phyloP scores from a whole-genome alignment of 2,888 invertebrate species.

The Matsumyia berberina region DNA sequence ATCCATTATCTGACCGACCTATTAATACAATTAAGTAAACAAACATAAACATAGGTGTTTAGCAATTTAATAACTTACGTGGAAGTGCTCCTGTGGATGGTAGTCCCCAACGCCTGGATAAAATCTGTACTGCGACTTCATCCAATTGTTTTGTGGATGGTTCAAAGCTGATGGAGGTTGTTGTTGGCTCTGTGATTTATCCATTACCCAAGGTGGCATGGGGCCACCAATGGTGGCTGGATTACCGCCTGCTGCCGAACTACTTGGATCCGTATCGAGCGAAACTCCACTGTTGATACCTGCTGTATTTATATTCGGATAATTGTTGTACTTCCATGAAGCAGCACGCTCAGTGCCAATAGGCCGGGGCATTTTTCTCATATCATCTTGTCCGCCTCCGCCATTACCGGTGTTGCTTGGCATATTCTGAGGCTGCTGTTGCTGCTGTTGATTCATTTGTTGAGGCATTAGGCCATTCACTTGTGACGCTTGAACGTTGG shows the following conservation, averaged over 20 bases:
- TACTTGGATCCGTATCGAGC: slow-evolving; percentile 73
- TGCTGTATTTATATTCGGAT: slow-evolving; percentile 79
- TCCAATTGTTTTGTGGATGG: slow-evolving; percentile 80
- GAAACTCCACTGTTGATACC: slow-evolving; percentile 75
- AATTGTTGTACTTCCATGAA: slow-evolving; percentile 83
- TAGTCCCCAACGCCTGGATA: slow-evolving; percentile 81
- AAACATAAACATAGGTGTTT: too few relatives aligned
- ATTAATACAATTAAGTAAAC: background rate
- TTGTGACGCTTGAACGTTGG: slow-evolving; percentile 77
- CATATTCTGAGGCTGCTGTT: slow-evolving; percentile 75
- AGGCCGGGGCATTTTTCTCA: slow-evolving; percentile 87
- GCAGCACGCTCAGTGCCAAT: slow-evolving; percentile 91
- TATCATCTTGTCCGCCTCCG: slow-evolving; percentile 80
- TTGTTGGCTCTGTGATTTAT: slow-evolving; percentile 77
- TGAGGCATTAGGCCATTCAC: slow-evolving; percentile 76
- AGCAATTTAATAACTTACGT: too few relatives aligned
- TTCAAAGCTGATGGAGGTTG: slow-evolving; percentile 78
- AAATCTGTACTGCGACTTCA: slow-evolving; percentile 81
- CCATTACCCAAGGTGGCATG: slow-evolving; percentile 80
- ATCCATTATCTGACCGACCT: slow-evolving; percentile 82
- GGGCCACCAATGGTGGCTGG: slow-evolving; percentile 74
- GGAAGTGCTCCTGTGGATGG: slow-evolving; percentile 83
- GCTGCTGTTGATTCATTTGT: slow-evolving; percentile 66
- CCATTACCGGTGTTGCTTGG: slow-evolving; percentile 70
- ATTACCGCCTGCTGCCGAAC: slow-evolving; percentile 72